A percentile compares a stretch with the other conserved stretches of the same genome.
phyloP scores from a whole-genome alignment of 2,888 invertebrate species.

The Drymonia ruficornis region DNA sequence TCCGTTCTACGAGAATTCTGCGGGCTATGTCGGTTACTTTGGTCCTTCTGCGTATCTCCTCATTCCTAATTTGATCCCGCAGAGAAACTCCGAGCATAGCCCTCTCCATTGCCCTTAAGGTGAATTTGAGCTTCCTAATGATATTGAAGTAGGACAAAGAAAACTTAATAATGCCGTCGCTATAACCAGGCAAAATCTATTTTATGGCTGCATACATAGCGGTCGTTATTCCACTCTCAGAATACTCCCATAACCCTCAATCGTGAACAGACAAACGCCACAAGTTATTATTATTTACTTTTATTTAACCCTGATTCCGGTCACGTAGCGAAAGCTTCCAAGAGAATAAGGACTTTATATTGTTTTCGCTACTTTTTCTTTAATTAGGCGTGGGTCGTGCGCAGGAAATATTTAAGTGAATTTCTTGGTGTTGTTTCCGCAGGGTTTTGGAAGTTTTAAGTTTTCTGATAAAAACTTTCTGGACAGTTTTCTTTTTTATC shows the following conservation, averaged over 20 bases:
- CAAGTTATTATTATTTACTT: slow-evolving; percentile 4
- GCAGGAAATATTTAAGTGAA: slow-evolving; percentile 4
- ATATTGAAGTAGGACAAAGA: too few species aligned
- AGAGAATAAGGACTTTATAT: background rate
- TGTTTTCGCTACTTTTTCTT: slow-evolving; percentile 1
- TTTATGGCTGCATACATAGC: too few species aligned
- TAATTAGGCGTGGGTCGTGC: slow-evolving; percentile 4
- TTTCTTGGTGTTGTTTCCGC: background rate
- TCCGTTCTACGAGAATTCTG: too few species aligned
- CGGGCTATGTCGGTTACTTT: too few species aligned
- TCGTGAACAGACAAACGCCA: background rate
- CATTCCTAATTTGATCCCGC: too few species aligned
- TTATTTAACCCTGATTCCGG: background rate
- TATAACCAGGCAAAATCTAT: too few species aligned
- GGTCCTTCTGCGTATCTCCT: too few species aligned
- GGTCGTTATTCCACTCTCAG: background rate
- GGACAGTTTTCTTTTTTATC: background rate
- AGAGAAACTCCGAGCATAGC: too few species aligned
- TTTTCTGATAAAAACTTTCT: background rate
- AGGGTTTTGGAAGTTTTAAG: background rate
- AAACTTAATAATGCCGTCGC: background rate
- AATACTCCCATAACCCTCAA: background rate
- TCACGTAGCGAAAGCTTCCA: slow-evolving; percentile 4
- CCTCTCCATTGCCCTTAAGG: too few species aligned
- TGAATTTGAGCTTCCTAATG: too few species aligned